Percentiles rank a stretch among this genome's conserved stretches.
Conservation (phyloP, 2,888 invertebrate species). For the Diaphora mendica region DNA sequence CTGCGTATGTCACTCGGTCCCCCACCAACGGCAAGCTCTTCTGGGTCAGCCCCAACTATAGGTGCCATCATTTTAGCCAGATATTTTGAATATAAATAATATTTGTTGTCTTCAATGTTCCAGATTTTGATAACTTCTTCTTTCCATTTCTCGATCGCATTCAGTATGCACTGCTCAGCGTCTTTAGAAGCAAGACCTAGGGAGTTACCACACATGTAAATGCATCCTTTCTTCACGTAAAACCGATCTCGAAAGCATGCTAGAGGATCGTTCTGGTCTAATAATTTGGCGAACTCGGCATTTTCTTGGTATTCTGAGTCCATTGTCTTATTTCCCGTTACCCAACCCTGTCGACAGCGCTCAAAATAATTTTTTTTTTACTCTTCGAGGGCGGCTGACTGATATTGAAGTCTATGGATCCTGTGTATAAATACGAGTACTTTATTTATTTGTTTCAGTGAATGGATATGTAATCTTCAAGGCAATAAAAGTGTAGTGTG, state of each 20-base stretch:
- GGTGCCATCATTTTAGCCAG: conserved; percentile 72
- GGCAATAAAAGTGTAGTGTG: conserved; percentile 26
- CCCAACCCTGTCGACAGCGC: background rate
- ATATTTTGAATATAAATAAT: conserved; percentile 64
- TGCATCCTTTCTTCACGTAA: conserved; percentile 62
- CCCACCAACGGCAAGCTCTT: conserved; percentile 67
- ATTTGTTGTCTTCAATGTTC: conserved; percentile 68
- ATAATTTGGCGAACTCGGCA: conserved; percentile 60
- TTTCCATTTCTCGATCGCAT: conserved; percentile 70
- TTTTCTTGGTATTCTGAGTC: conserved; percentile 59
- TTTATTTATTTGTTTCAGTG: conserved; percentile 25
- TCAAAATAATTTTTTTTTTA: background rate
- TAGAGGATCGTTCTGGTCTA: conserved; percentile 73
- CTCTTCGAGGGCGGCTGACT: background rate
- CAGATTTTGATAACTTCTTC: conserved; percentile 72
- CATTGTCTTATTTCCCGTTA: conserved; percentile 42
- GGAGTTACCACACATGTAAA: conserved; percentile 78
- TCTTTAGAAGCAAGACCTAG: conserved; percentile 75
- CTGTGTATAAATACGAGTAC: conserved; percentile 39
- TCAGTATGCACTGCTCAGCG: conserved; percentile 62
- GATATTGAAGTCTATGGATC: conserved; percentile 9
- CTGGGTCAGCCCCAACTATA: conserved; percentile 67
- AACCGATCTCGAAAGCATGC: conserved; percentile 71
- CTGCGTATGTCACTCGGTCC: too few relatives aligned
- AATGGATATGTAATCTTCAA: conserved; percentile 40